These are phyloP conservation scores for Patella caerulea DNA, from an alignment of 2,888 invertebrate species.

Conservation along the genomic window DNA sequence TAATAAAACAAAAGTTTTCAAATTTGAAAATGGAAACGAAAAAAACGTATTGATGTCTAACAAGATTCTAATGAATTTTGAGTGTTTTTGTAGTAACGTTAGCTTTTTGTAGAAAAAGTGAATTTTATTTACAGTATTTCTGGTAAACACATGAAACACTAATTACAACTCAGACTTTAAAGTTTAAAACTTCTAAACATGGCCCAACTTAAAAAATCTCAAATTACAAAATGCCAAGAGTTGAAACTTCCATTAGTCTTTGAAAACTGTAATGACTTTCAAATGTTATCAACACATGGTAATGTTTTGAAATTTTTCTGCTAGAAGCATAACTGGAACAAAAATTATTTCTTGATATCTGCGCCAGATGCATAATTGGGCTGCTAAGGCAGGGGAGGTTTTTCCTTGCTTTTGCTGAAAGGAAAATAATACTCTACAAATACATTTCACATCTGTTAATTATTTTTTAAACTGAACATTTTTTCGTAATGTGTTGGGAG, in stretches of 20 bases:
- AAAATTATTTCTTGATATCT: slow-evolving; percentile 7
- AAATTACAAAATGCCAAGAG: slow-evolving; percentile 7
- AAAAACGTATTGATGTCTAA: neutral
- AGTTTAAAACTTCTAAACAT: slow-evolving; percentile 8
- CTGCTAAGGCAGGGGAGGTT: slow-evolving; percentile 3
- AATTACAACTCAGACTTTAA: slow-evolving; percentile 12
- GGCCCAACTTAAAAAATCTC: slow-evolving; percentile 5
- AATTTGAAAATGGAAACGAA: too few relatives aligned
- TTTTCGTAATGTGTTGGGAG: neutral
- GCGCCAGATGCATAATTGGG: slow-evolving; percentile 6
- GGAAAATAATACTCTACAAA: neutral
- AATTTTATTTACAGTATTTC: slow-evolving; percentile 13
- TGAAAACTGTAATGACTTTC: slow-evolving; percentile 6
- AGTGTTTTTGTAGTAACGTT: slow-evolving; percentile 1
- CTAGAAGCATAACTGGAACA: slow-evolving; percentile 9
- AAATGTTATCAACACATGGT: slow-evolving; percentile 9
- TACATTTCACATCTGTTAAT: neutral
- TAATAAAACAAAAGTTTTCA: too few relatives aligned
- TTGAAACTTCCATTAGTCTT: slow-evolving; percentile 11
- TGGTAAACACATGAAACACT: slow-evolving; percentile 6
- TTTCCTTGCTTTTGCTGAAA: neutral
- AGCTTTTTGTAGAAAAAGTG: slow-evolving; percentile 6
- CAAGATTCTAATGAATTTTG: neutral
- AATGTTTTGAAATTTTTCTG: slow-evolving; percentile 10
- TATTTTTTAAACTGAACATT: slow-evolving; percentile 1